A percentile compares a stretch with the other conserved stretches of the same genome.
These are phyloP conservation scores for Sula dactylatra DNA, from an alignment of 2,113 vertebrate species.

Conservation along the genomic window DNA sequence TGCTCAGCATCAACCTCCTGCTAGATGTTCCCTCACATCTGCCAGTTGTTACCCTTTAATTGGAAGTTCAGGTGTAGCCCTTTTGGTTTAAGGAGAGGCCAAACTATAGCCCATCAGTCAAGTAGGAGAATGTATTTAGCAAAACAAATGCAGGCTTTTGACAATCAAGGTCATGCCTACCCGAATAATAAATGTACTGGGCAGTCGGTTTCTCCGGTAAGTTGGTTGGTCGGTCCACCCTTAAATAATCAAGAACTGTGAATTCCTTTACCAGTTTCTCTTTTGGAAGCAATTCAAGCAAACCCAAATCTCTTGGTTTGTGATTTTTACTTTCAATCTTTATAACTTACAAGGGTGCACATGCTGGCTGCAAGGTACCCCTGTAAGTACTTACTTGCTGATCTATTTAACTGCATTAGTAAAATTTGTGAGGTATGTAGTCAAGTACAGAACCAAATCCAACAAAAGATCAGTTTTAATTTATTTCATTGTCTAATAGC, in stretches of 20 bases:
- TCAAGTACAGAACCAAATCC: background rate
- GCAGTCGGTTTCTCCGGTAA: background rate
- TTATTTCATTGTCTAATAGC: background rate
- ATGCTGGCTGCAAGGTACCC: background rate
- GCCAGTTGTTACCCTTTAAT: conserved; percentile 42
- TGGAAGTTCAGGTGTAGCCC: conserved; percentile 30
- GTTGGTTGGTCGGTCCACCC: background rate
- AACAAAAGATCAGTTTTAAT: background rate
- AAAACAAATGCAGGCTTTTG: background rate
- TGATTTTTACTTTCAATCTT: background rate
- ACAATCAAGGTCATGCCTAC: background rate
- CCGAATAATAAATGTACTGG: background rate
- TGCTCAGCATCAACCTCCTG: conserved; percentile 45
- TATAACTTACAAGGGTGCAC: background rate
- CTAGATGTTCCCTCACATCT: conserved; percentile 34
- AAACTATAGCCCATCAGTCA: background rate
- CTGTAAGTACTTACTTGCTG: background rate
- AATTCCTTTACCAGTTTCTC: background rate
- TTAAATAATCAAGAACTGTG: background rate
- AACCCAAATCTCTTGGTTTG: background rate
- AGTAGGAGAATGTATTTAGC: background rate
- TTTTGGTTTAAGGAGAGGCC: conserved; percentile 15
- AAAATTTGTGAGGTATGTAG: background rate
- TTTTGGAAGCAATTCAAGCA: background rate
- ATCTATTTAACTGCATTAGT: background rate